Evolutionary conservation across 2,797 vertebrate genomes (phyloP), one percentile per base, ranked within the genome.

Genomic region (Acipenser oxyrinchus): DNA sequence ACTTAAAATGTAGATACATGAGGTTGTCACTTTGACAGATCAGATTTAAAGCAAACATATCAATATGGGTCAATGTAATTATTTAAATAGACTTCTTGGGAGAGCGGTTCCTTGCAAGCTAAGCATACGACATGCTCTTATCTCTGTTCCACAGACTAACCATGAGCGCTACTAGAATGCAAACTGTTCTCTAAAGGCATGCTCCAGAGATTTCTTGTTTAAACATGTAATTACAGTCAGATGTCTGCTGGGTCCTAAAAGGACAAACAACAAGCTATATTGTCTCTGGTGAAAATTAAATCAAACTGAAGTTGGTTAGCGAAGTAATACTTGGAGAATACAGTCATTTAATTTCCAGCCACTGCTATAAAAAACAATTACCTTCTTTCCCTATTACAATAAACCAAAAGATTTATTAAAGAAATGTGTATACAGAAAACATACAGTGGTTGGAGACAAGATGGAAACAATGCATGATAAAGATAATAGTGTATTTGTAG

Each of bases 161-260:
- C 55, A 11, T 58, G 11, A n/a, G 55, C 10, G 55, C 4, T 13
- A 58, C 55, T 6, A n/a, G 55, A n/a, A 37, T 7, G 60, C 60
- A 23, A 37, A 62, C 60, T 2, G 60, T 62, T 18, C 48, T 18
- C 48, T 8, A 37, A 23, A 18, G 48, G 23, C 60, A 37, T 23
- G 60, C 60, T 62, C 13, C 10, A 48, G 60, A 37, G 9, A 8
- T 23, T 18, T 62, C 6, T 12, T 62, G 10, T 62, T 62, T 23
- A 62, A 37, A 62, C 60, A 62, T 15, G 60, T 62, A 62, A 62
- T 62, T 62, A 37, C 60, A 62, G 23, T 1, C 60, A 62, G 60
- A n/a, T 62, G 60, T 48, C 2, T 62, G 10, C 60, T 7, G 18
- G 13, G 11, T 37, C 60, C 60, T 23, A 37, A 7, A 2, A 8